A percentile compares a stretch with the other conserved stretches of the same genome.
Conservation (phyloP, 2,888 invertebrate species). For the Allophyes oxyacanthae region DNA sequence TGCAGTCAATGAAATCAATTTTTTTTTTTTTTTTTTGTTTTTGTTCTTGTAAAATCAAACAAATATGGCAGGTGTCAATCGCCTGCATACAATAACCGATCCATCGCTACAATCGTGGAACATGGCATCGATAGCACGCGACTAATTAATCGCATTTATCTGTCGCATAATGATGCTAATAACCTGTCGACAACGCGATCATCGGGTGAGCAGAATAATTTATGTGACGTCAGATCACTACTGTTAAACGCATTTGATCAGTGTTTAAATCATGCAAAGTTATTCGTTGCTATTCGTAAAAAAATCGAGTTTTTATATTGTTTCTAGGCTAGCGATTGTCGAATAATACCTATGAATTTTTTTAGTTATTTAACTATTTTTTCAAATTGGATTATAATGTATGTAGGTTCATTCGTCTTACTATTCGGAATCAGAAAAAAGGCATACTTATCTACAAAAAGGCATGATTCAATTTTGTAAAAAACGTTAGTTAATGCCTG, state of each 20-base stretch:
- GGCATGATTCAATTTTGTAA: no score
- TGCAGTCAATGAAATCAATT: no score
- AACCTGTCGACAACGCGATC: conserved; percentile 38
- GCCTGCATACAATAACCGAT: conserved; percentile 24
- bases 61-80: conserved; percentile 20
- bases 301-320: no score
- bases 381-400: no score
- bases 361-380: no score
- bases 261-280: conserved; percentile 21
- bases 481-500: no score
- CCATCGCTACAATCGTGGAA: conserved; percentile 45
- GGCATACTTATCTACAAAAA: no score
- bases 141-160: conserved; percentile 51
- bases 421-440: no score
- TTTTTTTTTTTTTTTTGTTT: not conserved
- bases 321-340: no score
- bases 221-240: conserved; percentile 35
- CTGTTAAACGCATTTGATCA: not conserved
- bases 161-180: conserved; percentile 52
- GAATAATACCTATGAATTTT: no score
- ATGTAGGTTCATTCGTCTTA: no score
- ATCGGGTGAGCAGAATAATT: conserved; percentile 53
- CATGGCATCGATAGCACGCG: conserved; percentile 42
- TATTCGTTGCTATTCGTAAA: not conserved
- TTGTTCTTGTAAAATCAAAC: conserved; percentile 4